Conservation (phyloP, 2,888 invertebrate species). For the Argyresthia albistria region DNA sequence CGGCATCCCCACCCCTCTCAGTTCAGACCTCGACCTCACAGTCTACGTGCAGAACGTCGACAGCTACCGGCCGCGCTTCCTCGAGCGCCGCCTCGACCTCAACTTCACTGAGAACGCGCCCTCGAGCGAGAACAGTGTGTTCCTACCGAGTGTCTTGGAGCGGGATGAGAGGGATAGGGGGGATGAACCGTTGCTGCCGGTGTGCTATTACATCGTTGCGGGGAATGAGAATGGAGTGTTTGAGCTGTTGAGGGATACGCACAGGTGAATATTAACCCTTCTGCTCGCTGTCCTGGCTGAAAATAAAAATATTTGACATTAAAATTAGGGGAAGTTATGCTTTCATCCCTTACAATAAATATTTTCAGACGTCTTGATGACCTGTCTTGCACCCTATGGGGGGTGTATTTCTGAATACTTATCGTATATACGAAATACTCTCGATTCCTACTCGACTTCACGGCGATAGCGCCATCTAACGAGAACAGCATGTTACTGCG, state of each 20-base stretch:
- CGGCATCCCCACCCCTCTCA: conserved; percentile 88
- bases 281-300: no score
- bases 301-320: no score
- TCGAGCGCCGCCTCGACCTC: conserved; percentile 77
- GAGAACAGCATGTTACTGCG: no score
- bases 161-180: conserved; percentile 88
- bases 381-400: no score
- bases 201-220: conserved; percentile 94
- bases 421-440: no score
- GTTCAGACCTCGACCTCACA: conserved; percentile 89
- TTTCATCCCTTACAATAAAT: no score
- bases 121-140: conserved; percentile 76
- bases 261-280: conserved; percentile 77
- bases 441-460: no score
- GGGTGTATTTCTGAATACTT: no score
- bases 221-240: conserved; percentile 85
- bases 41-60: conserved; percentile 92
- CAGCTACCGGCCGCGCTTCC: conserved; percentile 90
- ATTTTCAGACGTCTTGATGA: no score
- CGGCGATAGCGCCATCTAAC: no score
- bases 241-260: conserved; percentile 79
- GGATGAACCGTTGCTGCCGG: conserved; percentile 84
- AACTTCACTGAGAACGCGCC: conserved; percentile 79
- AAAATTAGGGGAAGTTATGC: no score
- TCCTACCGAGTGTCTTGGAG: conserved; percentile 87